These are phyloP conservation scores for Miltochrista miniata DNA, from an alignment of 2,888 invertebrate species.

Conservation along the genomic window DNA sequence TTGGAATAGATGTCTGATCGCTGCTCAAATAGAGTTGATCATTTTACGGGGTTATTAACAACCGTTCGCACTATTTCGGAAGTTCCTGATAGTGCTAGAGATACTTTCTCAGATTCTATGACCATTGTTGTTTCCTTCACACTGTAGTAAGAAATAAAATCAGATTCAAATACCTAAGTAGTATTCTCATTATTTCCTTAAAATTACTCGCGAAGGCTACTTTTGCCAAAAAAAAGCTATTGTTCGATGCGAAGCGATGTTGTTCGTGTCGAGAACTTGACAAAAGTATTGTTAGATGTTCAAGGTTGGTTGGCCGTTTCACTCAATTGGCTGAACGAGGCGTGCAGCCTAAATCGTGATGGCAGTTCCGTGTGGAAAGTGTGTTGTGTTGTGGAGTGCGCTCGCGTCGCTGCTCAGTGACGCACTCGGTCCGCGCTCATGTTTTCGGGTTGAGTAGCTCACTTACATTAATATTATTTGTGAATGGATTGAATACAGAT, in stretches of 20 bases:
- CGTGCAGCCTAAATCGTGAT: slow-evolving; percentile 18
- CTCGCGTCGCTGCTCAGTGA: slow-evolving; percentile 1
- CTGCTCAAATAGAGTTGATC: no score
- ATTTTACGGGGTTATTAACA: no score
- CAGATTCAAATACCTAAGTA: background rate
- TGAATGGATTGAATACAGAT: no score
- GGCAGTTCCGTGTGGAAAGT: slow-evolving; percentile 52
- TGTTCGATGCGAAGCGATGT: no score
- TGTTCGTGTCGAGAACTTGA: background rate
- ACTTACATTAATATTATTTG: no score
- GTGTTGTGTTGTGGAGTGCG: slow-evolving; percentile 10
- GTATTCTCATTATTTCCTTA: background rate
- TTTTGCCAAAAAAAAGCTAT: background rate
- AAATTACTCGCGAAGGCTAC: background rate
- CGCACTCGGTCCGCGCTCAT: background rate
- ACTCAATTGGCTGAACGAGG: slow-evolving; percentile 2
- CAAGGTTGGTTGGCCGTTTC: slow-evolving; percentile 9
- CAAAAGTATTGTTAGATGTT: slow-evolving; percentile 1
- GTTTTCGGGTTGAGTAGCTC: background rate
- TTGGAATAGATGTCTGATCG: no score
- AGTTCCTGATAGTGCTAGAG: no score
- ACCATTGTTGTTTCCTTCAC: no score
- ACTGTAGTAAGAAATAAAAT: background rate
- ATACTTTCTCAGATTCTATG: no score
- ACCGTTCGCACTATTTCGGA: no score